Percentiles rank a stretch among this genome's conserved stretches.
Conservation (phyloP, 2,113 vertebrate genomes). For the Pipra filicauda region DNA sequence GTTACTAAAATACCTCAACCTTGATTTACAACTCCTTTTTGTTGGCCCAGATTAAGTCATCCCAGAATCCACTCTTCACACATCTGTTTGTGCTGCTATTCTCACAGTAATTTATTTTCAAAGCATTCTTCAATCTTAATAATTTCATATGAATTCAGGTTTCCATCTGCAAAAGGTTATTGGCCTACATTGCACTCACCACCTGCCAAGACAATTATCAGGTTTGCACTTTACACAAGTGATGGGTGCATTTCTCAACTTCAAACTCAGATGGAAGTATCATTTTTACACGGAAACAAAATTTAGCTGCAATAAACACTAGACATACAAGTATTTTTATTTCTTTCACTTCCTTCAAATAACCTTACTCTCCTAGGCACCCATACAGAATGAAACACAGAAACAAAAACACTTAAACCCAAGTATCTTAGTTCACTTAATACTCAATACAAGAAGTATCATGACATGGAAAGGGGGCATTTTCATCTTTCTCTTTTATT, state of each 20-base stretch:
- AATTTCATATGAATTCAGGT: not conserved
- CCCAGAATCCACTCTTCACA: not conserved
- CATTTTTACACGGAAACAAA: not conserved
- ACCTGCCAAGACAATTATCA: not conserved
- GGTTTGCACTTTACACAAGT: not conserved
- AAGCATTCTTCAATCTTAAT: not conserved
- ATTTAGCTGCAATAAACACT: not conserved
- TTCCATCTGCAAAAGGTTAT: not conserved
- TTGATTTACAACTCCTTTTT: not conserved
- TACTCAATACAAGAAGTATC: not conserved
- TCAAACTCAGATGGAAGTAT: not conserved
- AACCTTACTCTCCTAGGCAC: not conserved
- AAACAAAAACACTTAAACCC: not conserved
- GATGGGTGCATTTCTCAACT: not conserved
- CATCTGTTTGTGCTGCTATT: not conserved
- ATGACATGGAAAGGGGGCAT: not conserved
- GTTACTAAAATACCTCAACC: not conserved
- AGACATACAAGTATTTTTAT: not conserved
- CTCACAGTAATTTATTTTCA: not conserved
- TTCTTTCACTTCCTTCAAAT: not conserved
- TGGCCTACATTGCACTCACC: not conserved
- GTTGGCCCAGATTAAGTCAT: not conserved
- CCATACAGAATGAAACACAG: not conserved
- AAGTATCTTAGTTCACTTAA: not conserved
- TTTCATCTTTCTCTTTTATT: not conserved